Evolutionary conservation across 2,888 invertebrate genomes (phyloP).

Genomic region (Coenonympha glycerion): DNA sequence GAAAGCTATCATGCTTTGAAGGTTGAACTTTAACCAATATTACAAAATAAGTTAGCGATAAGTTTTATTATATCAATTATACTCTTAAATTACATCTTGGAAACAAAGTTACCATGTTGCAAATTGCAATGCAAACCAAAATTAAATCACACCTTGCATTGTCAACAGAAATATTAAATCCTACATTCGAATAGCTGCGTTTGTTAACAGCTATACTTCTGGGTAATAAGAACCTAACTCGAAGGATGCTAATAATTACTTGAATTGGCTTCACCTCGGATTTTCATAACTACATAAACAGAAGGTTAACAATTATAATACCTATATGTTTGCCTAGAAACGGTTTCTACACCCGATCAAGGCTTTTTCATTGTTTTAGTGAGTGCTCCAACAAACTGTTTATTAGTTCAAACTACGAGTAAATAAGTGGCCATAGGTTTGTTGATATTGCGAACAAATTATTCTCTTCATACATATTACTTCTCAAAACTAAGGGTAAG

Average conservation of each 20-base stretch:
- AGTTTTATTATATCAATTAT: no score
- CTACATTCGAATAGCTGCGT: background rate
- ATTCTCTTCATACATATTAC: no score
- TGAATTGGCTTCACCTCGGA: slow-evolving; percentile 31
- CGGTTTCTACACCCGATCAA: slow-evolving; percentile 32
- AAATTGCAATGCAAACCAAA: background rate
- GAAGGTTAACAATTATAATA: slow-evolving; percentile 33
- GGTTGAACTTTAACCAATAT: no score
- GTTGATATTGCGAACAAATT: no score
- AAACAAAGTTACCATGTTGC: background rate
- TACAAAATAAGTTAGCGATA: no score
- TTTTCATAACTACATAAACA: slow-evolving; percentile 30
- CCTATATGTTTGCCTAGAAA: slow-evolving; percentile 24
- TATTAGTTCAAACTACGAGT: no score
- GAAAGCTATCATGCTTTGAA: background rate
- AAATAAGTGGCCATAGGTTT: no score
- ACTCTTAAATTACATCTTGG: no score
- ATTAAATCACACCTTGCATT: background rate
- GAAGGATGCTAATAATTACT: slow-evolving; percentile 28
- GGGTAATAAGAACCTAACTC: background rate
- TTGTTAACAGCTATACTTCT: background rate
- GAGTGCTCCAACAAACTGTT: slow-evolving; percentile 15
- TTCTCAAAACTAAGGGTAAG: no score
- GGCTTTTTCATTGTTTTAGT: slow-evolving; percentile 26
- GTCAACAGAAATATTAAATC: background rate